Evolutionary conservation across 2,888 invertebrate species (phyloP).

Genomic region (Sphaeridia pumilis): DNA sequence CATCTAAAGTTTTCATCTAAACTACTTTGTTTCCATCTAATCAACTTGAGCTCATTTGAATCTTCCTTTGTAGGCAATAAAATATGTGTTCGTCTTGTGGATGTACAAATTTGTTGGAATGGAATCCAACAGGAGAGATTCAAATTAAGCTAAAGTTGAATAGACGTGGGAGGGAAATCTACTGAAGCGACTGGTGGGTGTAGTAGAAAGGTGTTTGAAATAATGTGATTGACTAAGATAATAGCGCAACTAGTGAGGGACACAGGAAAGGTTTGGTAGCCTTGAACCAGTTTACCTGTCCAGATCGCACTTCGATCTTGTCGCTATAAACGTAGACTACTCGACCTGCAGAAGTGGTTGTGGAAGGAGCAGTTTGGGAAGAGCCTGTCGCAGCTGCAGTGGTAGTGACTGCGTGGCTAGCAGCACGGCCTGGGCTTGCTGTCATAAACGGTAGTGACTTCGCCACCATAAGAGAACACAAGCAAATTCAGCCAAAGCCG

Average conservation of each 20-base stretch:
- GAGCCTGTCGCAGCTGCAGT: slow-evolving; percentile 27
- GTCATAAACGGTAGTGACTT: slow-evolving; percentile 37
- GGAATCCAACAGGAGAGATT: no score
- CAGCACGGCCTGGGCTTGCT: slow-evolving; percentile 35
- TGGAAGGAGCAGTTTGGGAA: slow-evolving; percentile 30
- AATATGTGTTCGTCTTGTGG: no score
- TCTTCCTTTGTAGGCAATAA: no score
- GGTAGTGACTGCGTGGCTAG: slow-evolving; percentile 28
- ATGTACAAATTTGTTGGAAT: no score
- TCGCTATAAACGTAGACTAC: slow-evolving; percentile 46
- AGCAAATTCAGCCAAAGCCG: slow-evolving; percentile 21
- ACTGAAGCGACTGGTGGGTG: no score
- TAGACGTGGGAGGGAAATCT: no score
- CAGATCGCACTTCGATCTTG: slow-evolving; percentile 45
- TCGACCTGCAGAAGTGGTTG: slow-evolving; percentile 39
- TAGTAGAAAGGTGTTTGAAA: no score
- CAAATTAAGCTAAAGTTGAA: no score
- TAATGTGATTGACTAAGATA: not conserved
- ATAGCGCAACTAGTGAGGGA: slow-evolving; percentile 8
- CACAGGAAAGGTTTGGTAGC: slow-evolving; percentile 19
- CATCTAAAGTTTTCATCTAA: no score
- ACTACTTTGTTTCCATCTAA: no score
- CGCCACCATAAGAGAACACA: slow-evolving; percentile 27
- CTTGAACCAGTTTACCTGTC: slow-evolving; percentile 40
- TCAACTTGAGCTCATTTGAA: no score